These are phyloP conservation scores for Drosophila guanche DNA, from an alignment of 1,140 invertebrate genomes.

Conservation along the genomic window DNA sequence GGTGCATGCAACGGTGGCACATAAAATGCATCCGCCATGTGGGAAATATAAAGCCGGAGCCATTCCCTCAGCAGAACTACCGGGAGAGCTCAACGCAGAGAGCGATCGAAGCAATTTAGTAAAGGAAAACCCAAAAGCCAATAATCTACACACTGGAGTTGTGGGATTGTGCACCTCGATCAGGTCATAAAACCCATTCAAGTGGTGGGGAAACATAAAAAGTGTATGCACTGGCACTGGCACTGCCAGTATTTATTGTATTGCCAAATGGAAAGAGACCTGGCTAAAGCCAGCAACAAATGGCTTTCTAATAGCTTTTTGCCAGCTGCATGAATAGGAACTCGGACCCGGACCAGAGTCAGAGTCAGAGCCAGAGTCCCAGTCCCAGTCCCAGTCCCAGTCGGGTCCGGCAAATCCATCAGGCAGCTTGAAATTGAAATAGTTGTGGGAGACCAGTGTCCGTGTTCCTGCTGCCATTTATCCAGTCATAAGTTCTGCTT, in stretches of 20 bases:
- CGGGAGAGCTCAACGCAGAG: neutral
- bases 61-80: neutral
- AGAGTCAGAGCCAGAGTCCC: too few relatives aligned
- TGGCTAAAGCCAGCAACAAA: conserved; percentile 36
- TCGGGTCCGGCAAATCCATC: conserved; percentile 54
- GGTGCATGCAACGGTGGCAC: conserved; percentile 21
- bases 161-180: conserved; percentile 8
- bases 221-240: too few relatives aligned
- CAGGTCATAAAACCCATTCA: conserved; percentile 29
- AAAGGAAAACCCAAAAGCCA: neutral
- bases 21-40: conserved; percentile 39
- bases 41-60: conserved; percentile 22
- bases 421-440: conserved; percentile 58
- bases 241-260: conserved; percentile 31
- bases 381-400: too few relatives aligned
- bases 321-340: conserved; percentile 13
- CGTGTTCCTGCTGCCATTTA: conserved; percentile 52
- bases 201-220: neutral
- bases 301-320: conserved; percentile 75
- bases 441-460: conserved; percentile 29
- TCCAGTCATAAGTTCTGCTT: conserved; percentile 80
- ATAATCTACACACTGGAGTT: conserved; percentile 2
- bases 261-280: conserved; percentile 19
- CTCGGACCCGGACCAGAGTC: too few relatives aligned
- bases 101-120: conserved; percentile 16